A percentile compares a stretch with the other conserved stretches of the same genome.
These are phyloP conservation scores for Drosophila suzukii DNA, from an alignment of 1,140 invertebrate genomes.

Conservation along the genomic window DNA sequence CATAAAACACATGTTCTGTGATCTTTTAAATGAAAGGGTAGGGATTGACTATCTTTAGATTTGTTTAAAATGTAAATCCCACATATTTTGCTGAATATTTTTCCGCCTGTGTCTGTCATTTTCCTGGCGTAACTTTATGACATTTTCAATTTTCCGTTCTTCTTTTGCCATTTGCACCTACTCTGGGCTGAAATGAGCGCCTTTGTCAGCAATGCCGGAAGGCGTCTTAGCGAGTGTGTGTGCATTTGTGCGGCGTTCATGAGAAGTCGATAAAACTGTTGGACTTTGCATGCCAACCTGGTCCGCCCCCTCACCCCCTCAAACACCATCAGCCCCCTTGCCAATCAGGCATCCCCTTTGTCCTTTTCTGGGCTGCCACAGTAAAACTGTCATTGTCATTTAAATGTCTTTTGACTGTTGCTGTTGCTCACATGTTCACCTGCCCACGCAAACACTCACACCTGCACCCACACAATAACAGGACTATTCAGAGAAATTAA, in stretches of 20 bases:
- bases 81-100: neutral
- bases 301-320: neutral
- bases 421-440: slow-evolving; percentile 34
- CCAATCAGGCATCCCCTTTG: slow-evolving; percentile 32
- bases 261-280: slow-evolving; percentile 71
- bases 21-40: too few relatives aligned
- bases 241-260: slow-evolving; percentile 18
- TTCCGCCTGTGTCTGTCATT: slow-evolving; percentile 17
- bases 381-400: slow-evolving; percentile 78
- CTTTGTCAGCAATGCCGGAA: slow-evolving; percentile 49
- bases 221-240: slow-evolving; percentile 18
- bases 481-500: slow-evolving; percentile 54
- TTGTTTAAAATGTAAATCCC: too few relatives aligned
- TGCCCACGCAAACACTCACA: slow-evolving; percentile 9
- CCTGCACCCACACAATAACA: neutral
- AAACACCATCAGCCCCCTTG: neutral
- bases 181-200: slow-evolving; percentile 17
- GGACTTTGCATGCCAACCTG: slow-evolving; percentile 55
- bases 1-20: too few relatives aligned
- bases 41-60: too few relatives aligned
- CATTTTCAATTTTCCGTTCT: slow-evolving; percentile 67
- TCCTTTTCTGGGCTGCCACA: slow-evolving; percentile 55
- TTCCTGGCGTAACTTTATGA: slow-evolving; percentile 54
- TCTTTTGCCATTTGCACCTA: slow-evolving; percentile 28
- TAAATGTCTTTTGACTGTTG: slow-evolving; percentile 81